Evolutionary conservation across 2,113 vertebrate genomes (phyloP), one percentile per base, ranked within the genome.

Genomic region (Sclerurus mexicanus): DNA sequence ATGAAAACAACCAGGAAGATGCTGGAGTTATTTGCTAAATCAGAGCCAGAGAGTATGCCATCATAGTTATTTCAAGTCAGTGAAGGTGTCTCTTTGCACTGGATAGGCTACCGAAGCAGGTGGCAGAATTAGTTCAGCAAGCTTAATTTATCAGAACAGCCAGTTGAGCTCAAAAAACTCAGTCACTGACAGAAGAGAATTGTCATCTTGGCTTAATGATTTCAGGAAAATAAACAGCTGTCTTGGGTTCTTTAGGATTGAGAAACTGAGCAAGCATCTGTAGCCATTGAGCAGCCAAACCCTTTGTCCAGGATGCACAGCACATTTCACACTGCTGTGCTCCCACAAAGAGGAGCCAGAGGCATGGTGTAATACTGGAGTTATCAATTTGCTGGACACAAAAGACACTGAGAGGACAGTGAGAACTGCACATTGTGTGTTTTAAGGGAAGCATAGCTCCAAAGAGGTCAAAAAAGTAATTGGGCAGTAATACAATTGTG

Each of bases 391-490:
- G 27, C 46, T 84, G 50, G 60, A 84, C 58, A 79, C 33, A 85
- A 80, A 81, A 93, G 56, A 89, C 74, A 58, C 72, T 5, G 10
- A 75, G 69, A 96, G 42, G 73, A 96, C 49, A 89, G 85, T 64
- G 74, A 85, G 71, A 97, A 97, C 62, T 91, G 90, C 84, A 91
- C 89, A 92, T 44, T 11, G 4, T n/a, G 9, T 49, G 18, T 96
- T 92, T 97, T 90, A 93, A 95, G 73, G 76, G 46, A 85, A 97
- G 40, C 85, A 82, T 13, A 9, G 31, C 67, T 93, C 88, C 84
- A 83, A 96, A 97, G 96, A 97, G 97, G 96, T 97, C 90, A 97
- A 82, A 95, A 97, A 96, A 91, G 94, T 96, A 96, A 97, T 89
- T 95, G 89, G 69, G 63, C 11, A 0, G 66, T 97, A 97, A 98